These are phyloP conservation scores for Echeneis naucrates DNA, from an alignment of 2,797 vertebrate species.

Conservation along the genomic window DNA sequence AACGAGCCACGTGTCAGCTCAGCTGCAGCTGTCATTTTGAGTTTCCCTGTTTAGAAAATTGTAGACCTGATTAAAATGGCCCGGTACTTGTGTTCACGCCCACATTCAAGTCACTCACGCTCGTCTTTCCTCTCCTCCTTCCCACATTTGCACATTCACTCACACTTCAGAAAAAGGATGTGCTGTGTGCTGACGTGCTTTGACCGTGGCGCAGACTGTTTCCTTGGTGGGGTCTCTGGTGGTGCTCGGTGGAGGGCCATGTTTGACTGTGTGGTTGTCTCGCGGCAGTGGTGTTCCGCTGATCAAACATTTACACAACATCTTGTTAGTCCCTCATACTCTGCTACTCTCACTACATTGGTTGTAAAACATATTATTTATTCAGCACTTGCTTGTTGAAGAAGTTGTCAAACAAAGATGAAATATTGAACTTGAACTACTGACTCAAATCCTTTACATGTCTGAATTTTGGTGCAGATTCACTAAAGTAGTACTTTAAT, in stretches of 20 bases:
- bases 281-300: conserved; percentile 24
- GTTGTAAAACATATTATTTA: conserved; percentile 15
- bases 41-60: conserved; percentile 54
- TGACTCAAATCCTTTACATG: background rate
- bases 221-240: conserved; percentile 21
- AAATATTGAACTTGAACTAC: background rate
- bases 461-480: background rate
- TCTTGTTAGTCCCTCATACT: conserved; percentile 15
- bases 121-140: conserved; percentile 12
- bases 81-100: background rate
- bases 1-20: conserved; percentile 35
- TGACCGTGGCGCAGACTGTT: background rate
- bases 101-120: background rate
- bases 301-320: conserved; percentile 54
- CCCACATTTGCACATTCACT: background rate
- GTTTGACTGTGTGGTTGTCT: conserved; percentile 38
- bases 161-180: background rate
- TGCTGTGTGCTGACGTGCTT: conserved; percentile 8
- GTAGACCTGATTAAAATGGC: conserved; percentile 19
- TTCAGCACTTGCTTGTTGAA: conserved; percentile 1
- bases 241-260: conserved; percentile 13
- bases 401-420: background rate
- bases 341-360: background rate
- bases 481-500: background rate
- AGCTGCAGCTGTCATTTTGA: conserved; percentile 56